Evolutionary conservation across 2,113 vertebrate species (phyloP).

Genomic region (Pseudorhombus dupliciocellatus): DNA sequence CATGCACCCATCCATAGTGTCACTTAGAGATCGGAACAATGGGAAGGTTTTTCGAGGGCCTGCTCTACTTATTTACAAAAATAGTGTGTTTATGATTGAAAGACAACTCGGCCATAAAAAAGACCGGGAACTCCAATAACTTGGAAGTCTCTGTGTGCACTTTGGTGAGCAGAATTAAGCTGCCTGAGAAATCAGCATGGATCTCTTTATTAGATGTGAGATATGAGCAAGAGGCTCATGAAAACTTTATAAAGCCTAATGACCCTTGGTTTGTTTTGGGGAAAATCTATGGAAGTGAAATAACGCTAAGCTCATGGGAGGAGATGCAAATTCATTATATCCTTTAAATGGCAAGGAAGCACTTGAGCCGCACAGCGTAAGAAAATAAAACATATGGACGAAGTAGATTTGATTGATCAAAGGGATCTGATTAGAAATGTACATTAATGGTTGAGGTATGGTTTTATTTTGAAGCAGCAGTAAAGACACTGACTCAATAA

Average conservation of each 20-base stretch:
- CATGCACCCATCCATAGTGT: neutral
- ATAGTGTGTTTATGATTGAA: conserved; percentile 4
- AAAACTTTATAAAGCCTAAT: conserved; percentile 74
- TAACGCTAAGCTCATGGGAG: conserved; percentile 36
- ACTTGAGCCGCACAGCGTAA: neutral
- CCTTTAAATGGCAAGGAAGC: conserved; percentile 34
- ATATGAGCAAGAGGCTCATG: conserved; percentile 49
- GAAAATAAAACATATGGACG: conserved; percentile 23
- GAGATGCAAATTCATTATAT: conserved; percentile 48
- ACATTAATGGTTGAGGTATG: neutral
- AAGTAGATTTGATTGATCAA: conserved; percentile 3
- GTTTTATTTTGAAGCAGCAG: neutral
- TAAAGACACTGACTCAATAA: neutral
- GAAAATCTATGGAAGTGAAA: conserved; percentile 32
- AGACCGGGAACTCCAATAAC: conserved; percentile 22
- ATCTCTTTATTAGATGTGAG: conserved; percentile 13
- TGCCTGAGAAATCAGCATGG: conserved; percentile 49
- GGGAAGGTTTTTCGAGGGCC: neutral
- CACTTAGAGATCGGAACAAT: neutral
- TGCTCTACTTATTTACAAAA: conserved; percentile 6
- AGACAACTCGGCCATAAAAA: conserved; percentile 4
- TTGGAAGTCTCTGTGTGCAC: conserved; percentile 13
- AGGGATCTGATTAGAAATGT: too few species aligned
- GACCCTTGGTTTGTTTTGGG: conserved; percentile 36
- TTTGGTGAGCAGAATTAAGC: conserved; percentile 2